These are phyloP conservation scores for Manduca sexta DNA, from an alignment of 1,140 invertebrate genomes.

Conservation along the genomic window DNA sequence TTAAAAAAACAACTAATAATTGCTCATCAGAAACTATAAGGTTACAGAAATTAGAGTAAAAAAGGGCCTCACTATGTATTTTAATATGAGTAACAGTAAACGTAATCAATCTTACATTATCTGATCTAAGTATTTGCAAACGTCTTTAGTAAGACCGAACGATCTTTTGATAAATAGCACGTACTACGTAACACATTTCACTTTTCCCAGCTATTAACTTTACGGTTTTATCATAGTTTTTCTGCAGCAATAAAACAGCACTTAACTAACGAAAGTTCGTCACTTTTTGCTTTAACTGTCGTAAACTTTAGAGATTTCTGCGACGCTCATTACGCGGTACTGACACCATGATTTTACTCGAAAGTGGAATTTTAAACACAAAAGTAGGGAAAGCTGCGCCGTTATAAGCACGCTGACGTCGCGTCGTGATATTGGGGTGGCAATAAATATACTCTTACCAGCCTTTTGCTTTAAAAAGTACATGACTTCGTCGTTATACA, in stretches of 20 bases:
- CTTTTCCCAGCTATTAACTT: not conserved
- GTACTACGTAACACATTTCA: not conserved
- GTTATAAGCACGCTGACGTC: not conserved
- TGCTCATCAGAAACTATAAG: too few relatives aligned
- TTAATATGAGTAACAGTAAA: too few relatives aligned
- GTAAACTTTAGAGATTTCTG: constrained; percentile 33
- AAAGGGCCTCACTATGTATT: too few relatives aligned
- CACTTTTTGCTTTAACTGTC: constrained; percentile 26
- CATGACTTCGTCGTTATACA: too few relatives aligned
- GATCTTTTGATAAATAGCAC: too few relatives aligned
- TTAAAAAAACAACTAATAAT: too few relatives aligned
- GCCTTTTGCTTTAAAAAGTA: too few relatives aligned
- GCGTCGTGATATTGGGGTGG: constrained; percentile 8
- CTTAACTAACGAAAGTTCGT: constrained; percentile 18
- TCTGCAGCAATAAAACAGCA: not conserved
- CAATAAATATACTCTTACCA: not conserved
- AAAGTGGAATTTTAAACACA: constrained; percentile 16
- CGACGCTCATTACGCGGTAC: constrained; percentile 29
- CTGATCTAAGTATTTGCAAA: too few relatives aligned
- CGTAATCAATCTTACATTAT: too few relatives aligned
- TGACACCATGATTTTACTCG: constrained; percentile 21
- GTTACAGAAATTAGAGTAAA: too few relatives aligned
- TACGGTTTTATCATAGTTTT: not conserved
- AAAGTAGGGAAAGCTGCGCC: constrained; percentile 15
- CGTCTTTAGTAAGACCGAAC: too few relatives aligned